Conservation (phyloP, 2,797 vertebrate genomes). For the Amphiprion clarkii region DNA sequence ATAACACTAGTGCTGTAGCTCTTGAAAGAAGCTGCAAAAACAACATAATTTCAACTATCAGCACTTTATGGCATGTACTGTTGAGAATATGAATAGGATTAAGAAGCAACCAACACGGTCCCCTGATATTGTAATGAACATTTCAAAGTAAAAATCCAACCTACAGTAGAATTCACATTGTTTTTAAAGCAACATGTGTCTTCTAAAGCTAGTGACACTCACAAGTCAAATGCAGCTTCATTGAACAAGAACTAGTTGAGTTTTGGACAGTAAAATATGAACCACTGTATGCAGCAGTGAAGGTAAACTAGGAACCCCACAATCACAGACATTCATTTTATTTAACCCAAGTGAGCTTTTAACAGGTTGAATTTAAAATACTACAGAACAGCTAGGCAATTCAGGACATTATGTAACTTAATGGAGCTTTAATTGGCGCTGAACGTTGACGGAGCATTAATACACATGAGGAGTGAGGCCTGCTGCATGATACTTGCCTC, state of each 20-base stretch:
- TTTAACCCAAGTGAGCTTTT: too few relatives aligned
- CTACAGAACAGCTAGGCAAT: too few relatives aligned
- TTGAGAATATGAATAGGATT: slow-evolving; percentile 45
- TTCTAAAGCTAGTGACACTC: not conserved
- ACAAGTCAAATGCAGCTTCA: slow-evolving; percentile 6
- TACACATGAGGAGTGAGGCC: slow-evolving; percentile 32
- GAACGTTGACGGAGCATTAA: slow-evolving; percentile 23
- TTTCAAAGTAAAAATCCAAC: slow-evolving; percentile 40
- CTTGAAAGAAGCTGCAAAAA: slow-evolving; percentile 52
- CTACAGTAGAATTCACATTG: slow-evolving; percentile 1
- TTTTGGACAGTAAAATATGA: slow-evolving; percentile 2
- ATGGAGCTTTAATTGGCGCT: slow-evolving; percentile 26
- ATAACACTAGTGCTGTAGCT: slow-evolving; percentile 55
- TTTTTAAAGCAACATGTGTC: not conserved
- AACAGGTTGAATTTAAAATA: too few relatives aligned
- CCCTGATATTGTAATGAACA: slow-evolving; percentile 35
- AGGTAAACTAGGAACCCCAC: not conserved
- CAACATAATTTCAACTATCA: slow-evolving; percentile 54
- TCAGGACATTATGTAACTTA: too few relatives aligned
- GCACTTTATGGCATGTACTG: slow-evolving; percentile 26
- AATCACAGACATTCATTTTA: not conserved
- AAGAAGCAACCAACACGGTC: slow-evolving; percentile 21
- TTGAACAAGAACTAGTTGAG: not conserved
- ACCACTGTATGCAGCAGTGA: not conserved
- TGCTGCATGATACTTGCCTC: slow-evolving; percentile 24